Evolutionary conservation across 2,888 invertebrate species (phyloP).

Genomic region (Agrilus cyanescens): DNA sequence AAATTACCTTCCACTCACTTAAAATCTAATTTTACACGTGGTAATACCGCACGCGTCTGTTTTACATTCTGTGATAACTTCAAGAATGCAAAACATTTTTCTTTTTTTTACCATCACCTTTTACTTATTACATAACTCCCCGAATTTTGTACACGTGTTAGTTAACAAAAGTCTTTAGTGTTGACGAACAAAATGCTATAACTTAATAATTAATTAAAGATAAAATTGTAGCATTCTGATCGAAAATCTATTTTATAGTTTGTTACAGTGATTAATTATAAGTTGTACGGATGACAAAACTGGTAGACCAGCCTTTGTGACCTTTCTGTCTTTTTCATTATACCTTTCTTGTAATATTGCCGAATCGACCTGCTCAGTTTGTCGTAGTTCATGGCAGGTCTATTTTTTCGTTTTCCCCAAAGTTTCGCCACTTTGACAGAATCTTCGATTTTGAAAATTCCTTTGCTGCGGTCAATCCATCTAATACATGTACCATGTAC

Average conservation of each 20-base stretch:
- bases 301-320: constrained; percentile 98
- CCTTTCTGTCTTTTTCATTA: constrained; percentile 98
- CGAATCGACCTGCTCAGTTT: constrained; percentile 94
- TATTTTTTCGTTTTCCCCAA: constrained; percentile 97
- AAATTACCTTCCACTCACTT: constrained; percentile 41
- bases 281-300: constrained; percentile 90
- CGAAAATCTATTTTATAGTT: constrained; percentile 11
- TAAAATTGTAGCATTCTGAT: constrained; percentile 9
- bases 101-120: constrained; percentile 15
- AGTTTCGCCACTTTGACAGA: constrained; percentile 92
- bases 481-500: constrained; percentile 88
- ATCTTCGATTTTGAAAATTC: constrained; percentile 98
- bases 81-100: constrained; percentile 24
- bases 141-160: constrained; percentile 5
- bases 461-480: constrained; percentile 90
- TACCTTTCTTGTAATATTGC: constrained; percentile 98
- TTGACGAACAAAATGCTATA: constrained; percentile 10
- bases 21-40: constrained; percentile 15
- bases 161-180: constrained; percentile 4
- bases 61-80: constrained; percentile 28
- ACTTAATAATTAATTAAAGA: too few relatives aligned
- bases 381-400: constrained; percentile 99
- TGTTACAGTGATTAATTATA: constrained; percentile 42
- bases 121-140: neutral
- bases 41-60: constrained; percentile 30